phyloP scores from a whole-genome alignment of 64 coral and sea anemone genomes.

The Astreopora myriophthalma region DNA sequence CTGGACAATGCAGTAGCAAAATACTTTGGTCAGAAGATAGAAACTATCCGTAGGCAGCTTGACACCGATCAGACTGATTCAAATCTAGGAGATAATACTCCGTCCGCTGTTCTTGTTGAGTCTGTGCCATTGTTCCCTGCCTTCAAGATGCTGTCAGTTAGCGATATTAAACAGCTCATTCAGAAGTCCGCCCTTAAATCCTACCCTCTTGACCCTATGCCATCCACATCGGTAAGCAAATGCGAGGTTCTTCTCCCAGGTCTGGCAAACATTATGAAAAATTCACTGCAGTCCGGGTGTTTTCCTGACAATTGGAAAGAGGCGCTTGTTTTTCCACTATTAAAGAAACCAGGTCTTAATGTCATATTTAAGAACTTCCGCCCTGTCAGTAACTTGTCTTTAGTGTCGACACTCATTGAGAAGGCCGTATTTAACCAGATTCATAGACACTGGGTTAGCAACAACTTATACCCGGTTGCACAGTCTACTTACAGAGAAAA shows the following conservation, averaged over 20 bases:
- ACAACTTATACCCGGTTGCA: neutral
- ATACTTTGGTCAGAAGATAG: slow-evolving; percentile 28
- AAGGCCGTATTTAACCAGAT: slow-evolving; percentile 2
- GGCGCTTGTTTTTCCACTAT: slow-evolving; percentile 11
- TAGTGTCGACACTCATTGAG: slow-evolving; percentile 1
- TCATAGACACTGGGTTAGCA: neutral
- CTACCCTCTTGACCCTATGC: neutral
- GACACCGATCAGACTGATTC: slow-evolving; percentile 14
- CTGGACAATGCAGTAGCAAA: slow-evolving; percentile 19
- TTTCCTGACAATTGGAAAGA: slow-evolving; percentile 19
- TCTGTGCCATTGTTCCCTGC: neutral
- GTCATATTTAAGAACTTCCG: slow-evolving; percentile 12
- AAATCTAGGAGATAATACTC: neutral
- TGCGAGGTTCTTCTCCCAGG: too few species aligned
- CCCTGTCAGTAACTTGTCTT: slow-evolving; percentile 17
- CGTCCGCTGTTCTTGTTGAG: neutral
- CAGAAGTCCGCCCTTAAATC: slow-evolving; percentile 20
- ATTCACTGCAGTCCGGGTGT: neutral
- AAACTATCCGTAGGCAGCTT: slow-evolving; percentile 12
- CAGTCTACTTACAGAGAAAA: slow-evolving; percentile 13
- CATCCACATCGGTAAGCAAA: too few species aligned
- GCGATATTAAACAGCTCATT: slow-evolving; percentile 26
- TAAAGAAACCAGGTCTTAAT: neutral
- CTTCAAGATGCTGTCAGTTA: slow-evolving; percentile 17
- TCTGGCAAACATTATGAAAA: neutral